phyloP scores from a whole-genome alignment of 2,113 vertebrate species.

The Calcarius ornatus region DNA sequence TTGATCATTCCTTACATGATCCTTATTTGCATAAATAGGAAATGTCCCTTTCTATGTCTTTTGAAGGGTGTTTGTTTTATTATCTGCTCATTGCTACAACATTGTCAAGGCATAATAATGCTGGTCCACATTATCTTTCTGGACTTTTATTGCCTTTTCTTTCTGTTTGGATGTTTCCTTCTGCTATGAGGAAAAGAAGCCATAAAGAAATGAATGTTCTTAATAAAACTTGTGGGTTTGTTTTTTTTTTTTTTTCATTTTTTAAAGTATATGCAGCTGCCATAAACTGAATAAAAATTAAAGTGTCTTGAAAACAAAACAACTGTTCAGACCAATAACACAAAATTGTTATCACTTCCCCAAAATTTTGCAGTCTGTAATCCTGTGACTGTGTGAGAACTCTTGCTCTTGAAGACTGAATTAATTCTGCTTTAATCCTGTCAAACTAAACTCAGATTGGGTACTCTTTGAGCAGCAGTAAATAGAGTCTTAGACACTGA shows the following conservation, averaged over 20 bases:
- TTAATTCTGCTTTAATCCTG: background rate
- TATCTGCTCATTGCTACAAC: background rate
- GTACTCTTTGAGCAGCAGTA: background rate
- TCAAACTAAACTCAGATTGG: background rate
- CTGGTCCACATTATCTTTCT: background rate
- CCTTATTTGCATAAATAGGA: constrained; percentile 13
- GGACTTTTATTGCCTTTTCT: background rate
- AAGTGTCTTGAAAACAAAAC: background rate
- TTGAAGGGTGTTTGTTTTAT: background rate
- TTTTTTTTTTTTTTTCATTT: background rate
- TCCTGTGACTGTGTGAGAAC: background rate
- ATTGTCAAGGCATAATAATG: background rate
- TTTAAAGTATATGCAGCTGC: background rate
- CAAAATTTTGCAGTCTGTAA: background rate
- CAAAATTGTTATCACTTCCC: background rate
- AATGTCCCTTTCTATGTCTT: background rate
- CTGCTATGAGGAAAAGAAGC: background rate
- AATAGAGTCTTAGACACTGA: background rate
- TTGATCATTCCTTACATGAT: constrained; percentile 3
- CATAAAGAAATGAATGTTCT: background rate
- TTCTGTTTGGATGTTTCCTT: background rate
- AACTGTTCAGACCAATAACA: background rate
- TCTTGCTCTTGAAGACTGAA: background rate
- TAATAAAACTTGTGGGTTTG: background rate
- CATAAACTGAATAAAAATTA: background rate